These are phyloP conservation scores for Micoletzkya japonica DNA, from an alignment of 2,888 invertebrate genomes.

Conservation along the genomic window DNA sequence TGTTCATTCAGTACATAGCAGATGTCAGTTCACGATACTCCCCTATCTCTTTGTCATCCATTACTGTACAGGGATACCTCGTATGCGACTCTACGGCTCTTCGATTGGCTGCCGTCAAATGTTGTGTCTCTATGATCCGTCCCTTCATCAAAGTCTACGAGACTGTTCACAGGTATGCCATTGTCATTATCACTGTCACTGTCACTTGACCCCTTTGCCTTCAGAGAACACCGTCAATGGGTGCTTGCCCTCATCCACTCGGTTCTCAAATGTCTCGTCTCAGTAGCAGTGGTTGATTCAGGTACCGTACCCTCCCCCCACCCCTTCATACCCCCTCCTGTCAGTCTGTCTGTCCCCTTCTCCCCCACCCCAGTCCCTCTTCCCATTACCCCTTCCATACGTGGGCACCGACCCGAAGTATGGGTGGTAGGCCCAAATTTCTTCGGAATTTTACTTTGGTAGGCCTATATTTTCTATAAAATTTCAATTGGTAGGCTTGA, in stretches of 20 bases:
- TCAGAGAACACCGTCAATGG: constrained; percentile 38
- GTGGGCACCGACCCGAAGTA: no score
- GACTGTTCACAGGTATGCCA: constrained; percentile 31
- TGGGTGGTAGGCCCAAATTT: no score
- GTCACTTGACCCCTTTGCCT: neutral
- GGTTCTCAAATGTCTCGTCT: constrained; percentile 85
- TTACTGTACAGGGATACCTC: constrained; percentile 66
- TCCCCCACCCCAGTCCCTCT: no score
- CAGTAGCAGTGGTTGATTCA: constrained; percentile 91
- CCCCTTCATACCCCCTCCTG: neutral
- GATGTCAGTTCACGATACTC: constrained; percentile 40
- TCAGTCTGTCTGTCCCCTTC: no score
- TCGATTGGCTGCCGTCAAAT: constrained; percentile 88
- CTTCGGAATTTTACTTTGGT: no score
- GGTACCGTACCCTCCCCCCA: constrained; percentile 64
- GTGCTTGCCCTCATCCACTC: constrained; percentile 84
- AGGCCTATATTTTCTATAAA: no score
- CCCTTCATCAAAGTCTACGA: constrained; percentile 74
- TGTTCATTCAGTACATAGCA: constrained; percentile 60
- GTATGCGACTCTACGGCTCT: constrained; percentile 88
- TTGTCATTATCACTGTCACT: neutral
- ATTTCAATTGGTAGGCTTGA: no score
- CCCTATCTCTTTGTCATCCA: neutral
- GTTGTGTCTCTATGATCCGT: constrained; percentile 84
- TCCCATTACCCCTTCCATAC: no score